Base-by-base conservation (phyloP, 1,140 invertebrate species). In the Zaprionus taronus region DNA sequence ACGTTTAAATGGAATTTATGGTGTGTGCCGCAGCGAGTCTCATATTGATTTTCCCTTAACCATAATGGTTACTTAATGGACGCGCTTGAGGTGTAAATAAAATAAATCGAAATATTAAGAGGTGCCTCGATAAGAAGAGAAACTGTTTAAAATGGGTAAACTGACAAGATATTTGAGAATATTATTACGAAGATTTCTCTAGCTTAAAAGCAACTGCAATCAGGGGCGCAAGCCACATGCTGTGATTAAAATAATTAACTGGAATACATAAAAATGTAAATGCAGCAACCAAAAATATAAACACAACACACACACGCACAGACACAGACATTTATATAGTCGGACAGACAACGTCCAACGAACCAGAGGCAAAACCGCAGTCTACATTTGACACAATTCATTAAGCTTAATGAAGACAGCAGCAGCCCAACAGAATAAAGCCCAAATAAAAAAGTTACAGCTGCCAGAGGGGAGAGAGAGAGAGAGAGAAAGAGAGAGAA, bases 361-460 rank as follows among this genome's bases (percentile, higher is more conserved):
- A 62, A 38, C 4, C 56, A 44, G 24, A 64, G 60, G 3, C 70
- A 65, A 68, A 84, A 85, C 85, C 85, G 69, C 85, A 81, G 82
- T 77, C 81, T 68, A 22, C 79, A 79, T 82, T 90, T 90, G 85
- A 85, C 79, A 90, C 85, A 90, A 90, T 85, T 89, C 85, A 89
- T 89, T 90, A 90, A 90, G 81, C 85, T 89, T 89, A 90, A 89
- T 89, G 85, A 89, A 89, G 81, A 89, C 81, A 66, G 67, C 72
- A 63, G 47, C 56, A 64, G 44, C 47, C 49, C 36, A 68, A 68
- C 71, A 63, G 62, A 49, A 14, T 38, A 38, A 38, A 38, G 41
- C n/a, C 36, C 41, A 56, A 76, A 72, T 60, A 76, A 76, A 76
- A 64, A 75, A 62, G 26, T 65, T 67, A 72, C 61, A 47, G 44